Evolutionary conservation across 2,797 vertebrate genomes (phyloP), one percentile per base, ranked within the genome.

Genomic region (Takifugu rubripes): DNA sequence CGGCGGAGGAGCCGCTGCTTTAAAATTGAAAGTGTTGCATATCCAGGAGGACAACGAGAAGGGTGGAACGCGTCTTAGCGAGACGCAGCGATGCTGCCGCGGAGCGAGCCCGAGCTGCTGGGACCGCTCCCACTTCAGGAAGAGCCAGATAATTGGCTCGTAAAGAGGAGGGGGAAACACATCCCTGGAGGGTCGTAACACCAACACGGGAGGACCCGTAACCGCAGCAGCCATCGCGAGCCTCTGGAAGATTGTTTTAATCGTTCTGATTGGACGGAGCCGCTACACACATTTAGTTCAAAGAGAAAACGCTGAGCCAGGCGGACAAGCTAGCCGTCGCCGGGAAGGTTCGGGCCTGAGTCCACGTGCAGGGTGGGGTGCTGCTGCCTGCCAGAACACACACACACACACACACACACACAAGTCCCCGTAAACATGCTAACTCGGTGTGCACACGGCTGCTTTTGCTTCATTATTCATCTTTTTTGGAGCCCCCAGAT

Each of bases 31-130:
- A 70, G 61, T 5, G 62, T 59, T 59, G 58, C 50, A 66, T 77
- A 78, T 83, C 73, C 72, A 47, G 66, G 64, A 56, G 49, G 6
- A 77, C 68, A 79, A 77, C 72, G 61, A 71, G 70, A 74, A 31
- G 46, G 10, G 72, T 72, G 15, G 72, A 64, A 8, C 55, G 56
- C 50, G 44, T 80, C 64, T 60, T 58, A 36, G 54, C 64, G 2
- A 15, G 43, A 68, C 46, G 52, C 49, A 26, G 57, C 65, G 25
- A 54, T 31, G 6, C 29, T 8, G 29, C 29, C 5, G 27, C 27
- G 6, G 21, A 21, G n/a, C 21, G 21, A 21, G 21, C 47, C 31
- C 11, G 58, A 56, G 40, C 42, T 29, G 3, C 3, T 44, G 56
- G 61, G 65, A 66, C 45, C 29, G 6, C 3, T 29, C 7, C 25